Evolutionary conservation across 1,140 invertebrate species (phyloP), one percentile per base, ranked within the genome.

Genomic region (Triops cancriformis): DNA sequence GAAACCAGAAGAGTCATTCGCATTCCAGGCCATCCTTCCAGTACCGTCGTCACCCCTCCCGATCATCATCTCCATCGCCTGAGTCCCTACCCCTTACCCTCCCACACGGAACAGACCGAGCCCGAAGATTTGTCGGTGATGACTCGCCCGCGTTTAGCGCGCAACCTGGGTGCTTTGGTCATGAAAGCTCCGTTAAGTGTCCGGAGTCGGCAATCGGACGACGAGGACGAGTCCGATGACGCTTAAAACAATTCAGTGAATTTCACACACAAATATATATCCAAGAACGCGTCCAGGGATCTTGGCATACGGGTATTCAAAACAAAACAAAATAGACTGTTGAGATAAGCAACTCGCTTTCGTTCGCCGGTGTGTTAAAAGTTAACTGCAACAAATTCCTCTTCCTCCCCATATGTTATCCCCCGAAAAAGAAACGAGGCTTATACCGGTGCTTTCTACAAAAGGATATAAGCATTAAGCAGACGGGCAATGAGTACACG

Each of bases 111-210:
- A 83, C 94, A 96, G 84, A 95, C 93, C 0, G 93, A 95, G 83
- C 94, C 94, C 0, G 94, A 96, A 83, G 94, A 96, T 83, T 85
- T 95, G 26, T 91, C 90, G 9, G 90, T 92, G 87, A 81, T 77
- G 28, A 79, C 73, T 0, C 77, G 75, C 11, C 26, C 42, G 10
- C 78, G 79, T 1, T 64, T 64, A 64, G 5, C 51, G 6, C 51
- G 51, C 14, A 64, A 64, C 23, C 51, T 64, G 14, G 51, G 51
- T 18, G 14, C 51, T 64, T 64, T 64, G 51, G 51, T 18, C 18
- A 64, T 64, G 51, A 64, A 64, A 64, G 18, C 51, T 64, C 51
- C 51, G 5, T 64, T 64, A 64, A 64, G 51, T 64, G 51, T 64
- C 23, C 51, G 51, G 51, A 64, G 51, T 64, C 14, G 51, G 23